Percentiles rank a stretch among this genome's conserved stretches.
These are phyloP conservation scores for Pinna nobilis DNA, from an alignment of 1,140 invertebrate genomes.

Conservation along the genomic window DNA sequence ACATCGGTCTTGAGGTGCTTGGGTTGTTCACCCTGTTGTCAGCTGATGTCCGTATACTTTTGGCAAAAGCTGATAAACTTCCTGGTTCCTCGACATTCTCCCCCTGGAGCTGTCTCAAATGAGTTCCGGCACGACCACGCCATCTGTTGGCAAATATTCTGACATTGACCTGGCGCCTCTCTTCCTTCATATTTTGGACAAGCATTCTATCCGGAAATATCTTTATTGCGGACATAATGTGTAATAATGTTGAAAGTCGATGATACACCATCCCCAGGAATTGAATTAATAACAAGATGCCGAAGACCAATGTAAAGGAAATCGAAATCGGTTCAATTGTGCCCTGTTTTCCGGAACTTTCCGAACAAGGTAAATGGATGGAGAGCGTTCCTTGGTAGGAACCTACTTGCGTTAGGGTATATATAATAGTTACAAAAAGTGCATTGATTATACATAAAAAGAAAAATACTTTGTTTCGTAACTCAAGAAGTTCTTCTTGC, in stretches of 20 bases:
- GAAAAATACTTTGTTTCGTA: constrained; percentile 85
- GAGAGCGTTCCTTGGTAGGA: constrained; percentile 25
- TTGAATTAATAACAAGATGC: constrained; percentile 73
- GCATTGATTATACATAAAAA: constrained; percentile 49
- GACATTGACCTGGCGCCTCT: too few species aligned
- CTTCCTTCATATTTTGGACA: too few species aligned
- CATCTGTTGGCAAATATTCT: too few species aligned
- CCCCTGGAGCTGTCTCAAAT: too few species aligned
- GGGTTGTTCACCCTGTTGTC: too few species aligned
- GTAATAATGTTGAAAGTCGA: constrained; percentile 65
- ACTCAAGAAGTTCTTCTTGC: constrained; percentile 88
- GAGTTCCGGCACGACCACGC: too few species aligned
- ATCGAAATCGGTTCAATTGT: constrained; percentile 65
- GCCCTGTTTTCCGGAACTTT: not conserved
- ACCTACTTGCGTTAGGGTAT: constrained; percentile 45
- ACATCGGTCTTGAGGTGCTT: too few species aligned
- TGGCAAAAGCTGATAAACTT: too few species aligned
- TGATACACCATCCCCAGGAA: constrained; percentile 74
- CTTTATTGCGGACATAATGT: constrained; percentile 51
- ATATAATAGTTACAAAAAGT: constrained; percentile 49
- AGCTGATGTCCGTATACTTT: too few species aligned
- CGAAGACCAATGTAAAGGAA: constrained; percentile 73
- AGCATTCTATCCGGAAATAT: too few species aligned
- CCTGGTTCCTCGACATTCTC: too few species aligned
- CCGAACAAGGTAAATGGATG: constrained; percentile 26